phyloP scores from a whole-genome alignment of 2,113 vertebrate genomes.

The Microtus oregoni region DNA sequence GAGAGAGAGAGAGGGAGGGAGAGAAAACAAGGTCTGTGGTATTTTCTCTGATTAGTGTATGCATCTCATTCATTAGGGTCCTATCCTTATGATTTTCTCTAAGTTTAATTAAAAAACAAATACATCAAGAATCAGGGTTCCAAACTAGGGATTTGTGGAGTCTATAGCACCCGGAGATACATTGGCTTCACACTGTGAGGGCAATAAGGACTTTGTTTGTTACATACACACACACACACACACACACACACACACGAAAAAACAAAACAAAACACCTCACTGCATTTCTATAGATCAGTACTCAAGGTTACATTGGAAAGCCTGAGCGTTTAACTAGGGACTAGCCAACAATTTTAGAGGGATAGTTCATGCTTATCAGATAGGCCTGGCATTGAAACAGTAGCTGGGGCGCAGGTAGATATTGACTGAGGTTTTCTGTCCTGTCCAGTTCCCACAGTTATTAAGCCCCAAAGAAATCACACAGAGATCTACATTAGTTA shows the following conservation, averaged over 20 bases:
- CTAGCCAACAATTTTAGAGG: background rate
- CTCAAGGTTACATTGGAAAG: background rate
- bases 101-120: background rate
- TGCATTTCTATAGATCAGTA: background rate
- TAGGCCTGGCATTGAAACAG: background rate
- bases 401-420: background rate
- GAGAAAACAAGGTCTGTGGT: background rate
- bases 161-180: background rate
- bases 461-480: no score
- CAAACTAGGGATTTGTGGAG: background rate
- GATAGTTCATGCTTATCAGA: background rate
- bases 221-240: background rate
- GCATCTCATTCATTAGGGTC: background rate
- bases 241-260: background rate
- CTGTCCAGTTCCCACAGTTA: no score
- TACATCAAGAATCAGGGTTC: background rate
- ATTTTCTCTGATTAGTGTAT: background rate
- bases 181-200: background rate
- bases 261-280: background rate
- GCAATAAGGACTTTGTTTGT: background rate
- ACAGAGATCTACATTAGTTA: no score
- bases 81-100: no score
- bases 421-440: no score
- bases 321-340: background rate
- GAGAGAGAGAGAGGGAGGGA: no score